Base-by-base conservation (phyloP, 37 sponge, comb jelly and placozoan genomes). In the Ephydatia muelleri region DNA sequence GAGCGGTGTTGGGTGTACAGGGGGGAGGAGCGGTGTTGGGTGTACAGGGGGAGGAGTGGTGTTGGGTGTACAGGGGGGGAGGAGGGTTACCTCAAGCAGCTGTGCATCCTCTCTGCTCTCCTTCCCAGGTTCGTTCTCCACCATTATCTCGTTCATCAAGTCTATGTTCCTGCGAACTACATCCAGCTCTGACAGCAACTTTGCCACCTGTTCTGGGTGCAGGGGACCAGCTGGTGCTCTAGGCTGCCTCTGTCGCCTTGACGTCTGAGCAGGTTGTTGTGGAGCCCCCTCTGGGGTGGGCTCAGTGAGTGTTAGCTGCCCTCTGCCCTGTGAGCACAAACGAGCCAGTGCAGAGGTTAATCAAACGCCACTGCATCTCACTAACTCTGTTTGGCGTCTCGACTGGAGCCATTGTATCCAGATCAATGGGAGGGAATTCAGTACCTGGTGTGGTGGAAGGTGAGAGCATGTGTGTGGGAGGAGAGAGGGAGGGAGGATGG, bases 371-470 rank as follows among this genome's bases (percentile, higher is more conserved):
- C 76, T 37, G 5, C 9, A 3, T 75, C 3, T 36, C 8, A 47
- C 81, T 66, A 3, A 83, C 85, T 38, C 88, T 84, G 6, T 65
- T 33, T 65, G 95, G 97, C 0, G 99, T 96, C 73, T 90, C 85
- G 29, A 98, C 77, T 11, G 99, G 97, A 30, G 95, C 93, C 86
- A 98, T 74, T 5, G 74, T 49, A 77, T 98, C 99, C 65, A 98
- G 84, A 77, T 98, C 92, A 5, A 95, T 80, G 30, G 99, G 90
- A 67, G 99, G 99, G 72, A 98, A 98, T 87, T 96, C 97, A 31
- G 57, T 57, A 57, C 57, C 57, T 57, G 19, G 57, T 16, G 57
- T 19, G 19, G 16, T 57, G 16, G 16, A 57, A 14, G 57, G 57
- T 57, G 16, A 19, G 57, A 21, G 1, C 6, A 57, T 43, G 43